Evolutionary conservation across 2,888 invertebrate species (phyloP).

Genomic region (Coleophora deauratella): DNA sequence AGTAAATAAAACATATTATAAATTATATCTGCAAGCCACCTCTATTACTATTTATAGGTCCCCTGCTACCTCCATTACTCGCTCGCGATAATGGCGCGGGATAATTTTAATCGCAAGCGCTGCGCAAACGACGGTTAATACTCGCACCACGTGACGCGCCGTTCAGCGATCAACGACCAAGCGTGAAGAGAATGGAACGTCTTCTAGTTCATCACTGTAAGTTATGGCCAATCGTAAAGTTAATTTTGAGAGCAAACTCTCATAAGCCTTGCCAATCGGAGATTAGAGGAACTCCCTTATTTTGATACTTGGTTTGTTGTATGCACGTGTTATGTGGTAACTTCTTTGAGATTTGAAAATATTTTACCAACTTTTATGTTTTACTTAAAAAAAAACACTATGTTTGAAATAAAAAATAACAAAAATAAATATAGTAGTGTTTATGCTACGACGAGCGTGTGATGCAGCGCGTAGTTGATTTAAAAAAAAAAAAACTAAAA

Average conservation of each 20-base stretch:
- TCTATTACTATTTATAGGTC: conserved; percentile 24
- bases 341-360: background rate
- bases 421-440: too few relatives aligned
- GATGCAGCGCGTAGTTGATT: too few relatives aligned
- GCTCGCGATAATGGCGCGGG: conserved; percentile 62
- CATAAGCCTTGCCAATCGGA: background rate
- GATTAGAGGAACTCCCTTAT: background rate
- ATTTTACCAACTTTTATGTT: background rate
- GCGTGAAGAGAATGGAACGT: conserved; percentile 29
- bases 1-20: too few relatives aligned
- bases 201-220: conserved; percentile 37
- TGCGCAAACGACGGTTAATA: conserved; percentile 56
- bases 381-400: background rate
- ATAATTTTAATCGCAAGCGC: conserved; percentile 72
- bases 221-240: background rate
- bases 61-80: conserved; percentile 44
- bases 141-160: conserved; percentile 53
- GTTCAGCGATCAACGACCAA: conserved; percentile 41
- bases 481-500: too few relatives aligned
- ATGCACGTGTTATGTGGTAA: background rate
- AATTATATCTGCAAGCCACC: conserved; percentile 5
- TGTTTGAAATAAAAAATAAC: too few relatives aligned
- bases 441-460: too few relatives aligned
- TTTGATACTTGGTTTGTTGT: background rate
- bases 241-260: background rate